A percentile compares a stretch with the other conserved stretches of the same genome.
These are phyloP conservation scores for Agrotis exclamationis DNA, from an alignment of 2,888 invertebrate species.

Conservation along the genomic window DNA sequence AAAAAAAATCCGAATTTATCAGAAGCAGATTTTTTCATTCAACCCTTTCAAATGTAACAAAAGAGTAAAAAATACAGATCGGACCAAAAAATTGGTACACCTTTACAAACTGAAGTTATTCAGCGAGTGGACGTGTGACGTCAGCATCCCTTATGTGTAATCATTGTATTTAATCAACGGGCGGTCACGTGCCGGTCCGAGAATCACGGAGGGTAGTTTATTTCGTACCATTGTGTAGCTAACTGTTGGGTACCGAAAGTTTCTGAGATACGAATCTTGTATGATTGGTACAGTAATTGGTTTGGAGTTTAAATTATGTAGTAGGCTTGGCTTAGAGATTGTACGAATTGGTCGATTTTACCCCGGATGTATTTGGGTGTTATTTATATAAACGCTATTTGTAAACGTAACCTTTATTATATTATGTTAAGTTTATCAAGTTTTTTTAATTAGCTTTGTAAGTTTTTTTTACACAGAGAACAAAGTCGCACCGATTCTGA, in stretches of 20 bases:
- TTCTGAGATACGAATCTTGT: conserved; percentile 62
- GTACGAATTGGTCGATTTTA: conserved; percentile 12
- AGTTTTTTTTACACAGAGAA: neutral
- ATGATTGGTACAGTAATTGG: conserved; percentile 66
- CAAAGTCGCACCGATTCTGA: neutral
- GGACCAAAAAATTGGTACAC: conserved; percentile 24
- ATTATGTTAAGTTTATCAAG: neutral
- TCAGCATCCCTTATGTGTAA: conserved; percentile 68
- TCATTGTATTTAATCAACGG: conserved; percentile 77
- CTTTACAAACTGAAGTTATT: conserved; percentile 45
- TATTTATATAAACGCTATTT: neutral
- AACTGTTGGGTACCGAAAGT: conserved; percentile 62
- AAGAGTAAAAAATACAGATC: conserved; percentile 11
- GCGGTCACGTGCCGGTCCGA: conserved; percentile 72
- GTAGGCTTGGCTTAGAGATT: conserved; percentile 4
- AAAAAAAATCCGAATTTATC: conserved; percentile 5
- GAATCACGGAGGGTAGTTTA: conserved; percentile 72
- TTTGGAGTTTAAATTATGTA: conserved; percentile 58
- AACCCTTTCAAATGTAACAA: conserved; percentile 40
- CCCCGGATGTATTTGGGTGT: neutral
- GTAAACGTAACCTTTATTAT: neutral
- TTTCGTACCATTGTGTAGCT: conserved; percentile 66
- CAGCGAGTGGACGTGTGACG: conserved; percentile 50
- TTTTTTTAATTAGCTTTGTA: neutral
- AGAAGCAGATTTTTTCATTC: neutral